These are phyloP conservation scores for Macrochelys suwanniensis DNA, from an alignment of 2,797 vertebrate genomes.

Conservation along the genomic window DNA sequence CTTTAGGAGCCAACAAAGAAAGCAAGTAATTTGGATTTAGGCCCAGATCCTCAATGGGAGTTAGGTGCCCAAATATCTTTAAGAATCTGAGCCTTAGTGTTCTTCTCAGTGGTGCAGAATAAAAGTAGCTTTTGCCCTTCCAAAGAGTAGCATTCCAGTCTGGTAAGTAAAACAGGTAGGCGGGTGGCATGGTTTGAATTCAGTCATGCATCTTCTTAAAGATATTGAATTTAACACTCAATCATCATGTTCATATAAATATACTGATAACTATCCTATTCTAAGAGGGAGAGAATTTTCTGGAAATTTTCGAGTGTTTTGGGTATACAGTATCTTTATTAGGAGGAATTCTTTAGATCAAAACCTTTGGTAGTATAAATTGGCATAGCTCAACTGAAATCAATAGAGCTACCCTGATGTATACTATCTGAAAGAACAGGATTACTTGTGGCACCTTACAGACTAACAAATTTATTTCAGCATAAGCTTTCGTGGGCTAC, in stretches of 20 bases:
- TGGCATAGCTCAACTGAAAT: conserved; percentile 57
- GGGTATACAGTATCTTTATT: conserved; percentile 40
- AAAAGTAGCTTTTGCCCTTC: neutral
- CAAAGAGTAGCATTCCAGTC: neutral
- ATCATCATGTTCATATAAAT: rapidly evolving
- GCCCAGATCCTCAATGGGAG: too few species aligned
- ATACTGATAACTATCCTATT: neutral
- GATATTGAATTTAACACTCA: neutral
- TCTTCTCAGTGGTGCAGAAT: neutral
- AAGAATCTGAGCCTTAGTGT: neutral
- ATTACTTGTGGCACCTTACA: too few species aligned
- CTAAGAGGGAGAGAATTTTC: neutral
- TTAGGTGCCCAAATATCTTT: neutral
- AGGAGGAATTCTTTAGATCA: conserved; percentile 8
- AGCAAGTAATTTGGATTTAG: neutral
- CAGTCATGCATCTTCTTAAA: neutral
- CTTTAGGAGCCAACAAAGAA: neutral
- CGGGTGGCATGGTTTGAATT: neutral
- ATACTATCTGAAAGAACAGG: too few species aligned
- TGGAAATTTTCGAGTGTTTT: conserved; percentile 55
- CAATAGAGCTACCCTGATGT: neutral
- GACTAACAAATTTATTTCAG: too few species aligned
- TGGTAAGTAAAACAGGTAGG: conserved; percentile 14
- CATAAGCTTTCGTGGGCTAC: too few species aligned
- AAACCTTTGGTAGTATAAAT: conserved; percentile 33